Conservation (phyloP, 2,797 vertebrate genomes). For the Odontamblyopus lacepedii region DNA sequence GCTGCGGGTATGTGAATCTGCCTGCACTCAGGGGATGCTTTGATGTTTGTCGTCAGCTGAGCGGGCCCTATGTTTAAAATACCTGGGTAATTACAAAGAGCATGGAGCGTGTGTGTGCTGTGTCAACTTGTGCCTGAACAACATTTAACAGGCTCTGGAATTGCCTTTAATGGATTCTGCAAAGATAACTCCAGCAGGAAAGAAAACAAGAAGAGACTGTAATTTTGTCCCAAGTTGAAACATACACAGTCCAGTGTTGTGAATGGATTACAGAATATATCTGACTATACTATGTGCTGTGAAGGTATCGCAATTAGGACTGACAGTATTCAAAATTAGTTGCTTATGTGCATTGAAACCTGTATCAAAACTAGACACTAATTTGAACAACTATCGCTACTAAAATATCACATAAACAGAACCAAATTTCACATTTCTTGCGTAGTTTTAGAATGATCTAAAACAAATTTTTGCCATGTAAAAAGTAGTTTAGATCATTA, state of each 20-base stretch:
- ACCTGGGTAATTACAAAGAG: conserved; percentile 71
- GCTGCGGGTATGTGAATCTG: conserved; percentile 56
- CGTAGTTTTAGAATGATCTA: too few species aligned
- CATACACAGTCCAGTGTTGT: not conserved
- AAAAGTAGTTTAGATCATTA: too few species aligned
- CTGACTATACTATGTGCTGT: not conserved
- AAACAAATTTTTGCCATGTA: too few species aligned
- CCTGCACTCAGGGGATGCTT: conserved; percentile 63
- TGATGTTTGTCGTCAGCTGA: conserved; percentile 77
- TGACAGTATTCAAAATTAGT: not conserved
- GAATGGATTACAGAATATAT: not conserved
- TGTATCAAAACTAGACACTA: too few species aligned
- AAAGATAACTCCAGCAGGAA: not conserved
- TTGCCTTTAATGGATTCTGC: conserved; percentile 26
- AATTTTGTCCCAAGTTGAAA: not conserved
- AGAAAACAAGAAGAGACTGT: not conserved
- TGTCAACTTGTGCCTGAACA: conserved; percentile 46
- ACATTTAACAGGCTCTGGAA: conserved; percentile 47
- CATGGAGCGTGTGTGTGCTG: conserved; percentile 54
- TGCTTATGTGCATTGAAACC: too few species aligned
- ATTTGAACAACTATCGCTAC: too few species aligned
- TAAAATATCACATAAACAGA: too few species aligned
- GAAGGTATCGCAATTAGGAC: not conserved
- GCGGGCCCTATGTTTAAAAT: conserved; percentile 78
- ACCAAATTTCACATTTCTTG: too few species aligned